Evolutionary conservation across 2,888 invertebrate species (phyloP).

Genomic region (Drosophila lutescens): DNA sequence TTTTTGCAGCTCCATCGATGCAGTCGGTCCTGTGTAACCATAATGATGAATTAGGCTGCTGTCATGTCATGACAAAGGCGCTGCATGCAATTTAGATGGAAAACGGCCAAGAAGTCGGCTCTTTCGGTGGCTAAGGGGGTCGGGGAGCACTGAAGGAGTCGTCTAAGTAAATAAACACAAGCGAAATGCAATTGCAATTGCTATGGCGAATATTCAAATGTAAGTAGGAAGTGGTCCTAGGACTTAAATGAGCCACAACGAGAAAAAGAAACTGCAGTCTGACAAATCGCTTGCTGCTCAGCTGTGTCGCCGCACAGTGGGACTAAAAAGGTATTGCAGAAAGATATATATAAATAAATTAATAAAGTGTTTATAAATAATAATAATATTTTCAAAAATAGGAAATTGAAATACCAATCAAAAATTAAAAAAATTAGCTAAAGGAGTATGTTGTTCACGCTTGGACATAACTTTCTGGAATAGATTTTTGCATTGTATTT

Average conservation of each 20-base stretch:
- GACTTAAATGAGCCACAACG: conserved; percentile 67
- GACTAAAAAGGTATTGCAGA: neutral
- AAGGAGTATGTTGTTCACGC: too few species aligned
- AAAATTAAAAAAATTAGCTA: too few species aligned
- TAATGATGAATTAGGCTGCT: conserved; percentile 82
- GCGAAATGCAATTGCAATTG: conserved; percentile 64
- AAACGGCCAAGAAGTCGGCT: conserved; percentile 18
- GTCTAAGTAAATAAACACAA: conserved; percentile 72
- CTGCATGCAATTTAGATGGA: conserved; percentile 75
- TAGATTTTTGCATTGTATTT: too few species aligned
- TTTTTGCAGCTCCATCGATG: conserved; percentile 12
- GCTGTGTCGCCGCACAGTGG: conserved; percentile 44
- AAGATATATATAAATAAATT: too few species aligned
- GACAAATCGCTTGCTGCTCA: conserved; percentile 73
- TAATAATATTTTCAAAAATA: too few species aligned
- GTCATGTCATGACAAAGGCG: conserved; percentile 82
- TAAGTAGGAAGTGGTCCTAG: conserved; percentile 68
- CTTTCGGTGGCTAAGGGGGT: neutral
- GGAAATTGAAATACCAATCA: too few species aligned
- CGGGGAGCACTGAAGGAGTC: conserved; percentile 1
- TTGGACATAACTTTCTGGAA: too few species aligned
- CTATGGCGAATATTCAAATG: conserved; percentile 68
- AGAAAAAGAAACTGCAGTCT: conserved; percentile 47
- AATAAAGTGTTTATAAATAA: too few species aligned
- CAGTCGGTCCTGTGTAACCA: conserved; percentile 60